A percentile compares a stretch with the other conserved stretches of the same genome.
phyloP scores from a whole-genome alignment of 2,888 invertebrate genomes.

The Galerucella calmariensis region DNA sequence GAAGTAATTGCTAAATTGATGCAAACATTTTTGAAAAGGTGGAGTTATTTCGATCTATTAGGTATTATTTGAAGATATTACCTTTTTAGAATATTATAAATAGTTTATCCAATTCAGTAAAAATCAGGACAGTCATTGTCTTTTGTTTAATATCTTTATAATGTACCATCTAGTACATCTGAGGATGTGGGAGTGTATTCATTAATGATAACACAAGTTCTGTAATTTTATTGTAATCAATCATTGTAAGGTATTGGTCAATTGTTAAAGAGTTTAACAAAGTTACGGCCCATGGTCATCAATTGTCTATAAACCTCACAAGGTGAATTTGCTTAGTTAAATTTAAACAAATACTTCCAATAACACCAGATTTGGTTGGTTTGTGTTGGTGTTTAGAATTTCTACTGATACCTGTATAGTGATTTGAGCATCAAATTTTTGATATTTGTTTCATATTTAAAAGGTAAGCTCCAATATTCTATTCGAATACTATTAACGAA shows the following conservation, averaged over 20 bases:
- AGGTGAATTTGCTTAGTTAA: background rate
- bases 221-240: background rate
- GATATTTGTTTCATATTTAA: too few relatives aligned
- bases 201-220: background rate
- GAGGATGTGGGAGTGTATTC: background rate
- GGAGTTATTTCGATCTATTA: too few relatives aligned
- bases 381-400: background rate
- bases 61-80: too few relatives aligned
- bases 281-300: conserved; percentile 4
- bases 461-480: too few relatives aligned
- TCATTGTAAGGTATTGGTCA: background rate
- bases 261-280: background rate
- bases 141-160: background rate
- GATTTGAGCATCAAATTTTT: background rate
- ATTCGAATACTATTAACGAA: too few relatives aligned
- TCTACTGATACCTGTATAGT: background rate
- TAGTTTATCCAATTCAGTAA: too few relatives aligned
- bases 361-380: background rate
- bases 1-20: too few relatives aligned
- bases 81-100: too few relatives aligned
- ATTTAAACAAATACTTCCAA: background rate
- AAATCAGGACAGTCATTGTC: background rate
- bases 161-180: background rate
- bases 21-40: too few relatives aligned
- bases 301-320: background rate